A percentile compares a stretch with the other conserved stretches of the same genome.
Conservation (phyloP, 2,113 vertebrate species). For the Misgurnus anguillicaudatus region DNA sequence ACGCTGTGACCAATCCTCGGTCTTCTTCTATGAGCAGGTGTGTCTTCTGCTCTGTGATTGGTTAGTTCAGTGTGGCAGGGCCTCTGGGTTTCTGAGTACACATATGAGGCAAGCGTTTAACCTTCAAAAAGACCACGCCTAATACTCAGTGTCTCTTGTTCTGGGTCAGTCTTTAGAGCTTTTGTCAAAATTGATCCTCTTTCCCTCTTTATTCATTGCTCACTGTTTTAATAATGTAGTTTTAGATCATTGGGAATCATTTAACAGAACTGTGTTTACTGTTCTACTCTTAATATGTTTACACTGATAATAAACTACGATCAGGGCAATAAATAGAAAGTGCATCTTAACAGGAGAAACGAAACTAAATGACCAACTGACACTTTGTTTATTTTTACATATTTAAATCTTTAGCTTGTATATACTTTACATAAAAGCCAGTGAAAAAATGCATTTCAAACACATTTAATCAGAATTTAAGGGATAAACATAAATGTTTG, state of each 20-base stretch:
- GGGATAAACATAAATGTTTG: not conserved
- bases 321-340: not conserved
- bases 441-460: not conserved
- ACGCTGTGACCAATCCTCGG: conserved; percentile 74
- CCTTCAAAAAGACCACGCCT: conserved; percentile 52
- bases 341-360: not conserved
- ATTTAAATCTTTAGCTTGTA: not conserved
- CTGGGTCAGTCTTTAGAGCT: conserved; percentile 38
- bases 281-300: not conserved
- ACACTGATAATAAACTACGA: conserved; percentile 15
- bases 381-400: not conserved
- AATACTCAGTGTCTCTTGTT: conserved; percentile 40
- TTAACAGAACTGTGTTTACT: not conserved
- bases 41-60: conserved; percentile 80
- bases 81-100: conserved; percentile 44
- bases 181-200: conserved; percentile 20
- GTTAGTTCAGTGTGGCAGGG: conserved; percentile 56
- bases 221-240: not conserved
- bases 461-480: not conserved
- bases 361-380: not conserved
- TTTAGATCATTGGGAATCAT: not conserved
- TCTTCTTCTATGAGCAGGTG: conserved; percentile 75
- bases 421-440: not conserved
- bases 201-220: not conserved
- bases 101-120: conserved; percentile 56